phyloP scores from a whole-genome alignment of 2,113 vertebrate species.

The Oncorhynchus nerka region DNA sequence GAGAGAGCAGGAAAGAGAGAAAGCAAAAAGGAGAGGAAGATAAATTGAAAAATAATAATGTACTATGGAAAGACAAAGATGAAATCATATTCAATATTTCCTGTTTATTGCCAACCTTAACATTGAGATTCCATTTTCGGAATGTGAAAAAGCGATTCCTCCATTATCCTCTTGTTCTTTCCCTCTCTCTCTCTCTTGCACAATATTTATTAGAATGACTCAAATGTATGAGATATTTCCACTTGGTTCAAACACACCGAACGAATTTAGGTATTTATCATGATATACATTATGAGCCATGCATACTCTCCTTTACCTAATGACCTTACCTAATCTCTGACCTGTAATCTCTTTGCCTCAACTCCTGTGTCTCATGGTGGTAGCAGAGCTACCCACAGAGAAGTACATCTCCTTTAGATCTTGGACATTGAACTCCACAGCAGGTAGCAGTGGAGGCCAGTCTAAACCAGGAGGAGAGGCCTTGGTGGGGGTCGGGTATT shows the following conservation, averaged over 20 bases:
- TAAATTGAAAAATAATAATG: not conserved
- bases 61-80: not conserved
- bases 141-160: too few relatives aligned
- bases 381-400: not conserved
- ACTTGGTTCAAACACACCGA: slow-evolving; percentile 28
- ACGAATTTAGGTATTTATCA: not conserved
- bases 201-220: too few relatives aligned
- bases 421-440: not conserved
- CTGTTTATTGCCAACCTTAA: slow-evolving; percentile 49
- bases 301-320: not conserved
- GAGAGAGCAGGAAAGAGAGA: not conserved
- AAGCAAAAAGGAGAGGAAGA: not conserved
- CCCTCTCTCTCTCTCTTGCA: too few relatives aligned
- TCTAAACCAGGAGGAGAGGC: not conserved
- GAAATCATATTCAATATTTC: not conserved
- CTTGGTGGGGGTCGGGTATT: slow-evolving; percentile 27
- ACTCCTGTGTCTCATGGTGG: not conserved
- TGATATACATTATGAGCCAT: too few relatives aligned
- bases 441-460: not conserved
- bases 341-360: not conserved
- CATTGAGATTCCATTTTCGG: too few relatives aligned
- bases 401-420: not conserved
- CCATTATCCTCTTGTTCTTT: too few relatives aligned
- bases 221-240: too few relatives aligned
- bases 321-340: not conserved